Conservation (phyloP, 2,113 vertebrate genomes). For the Oryzias curvinotus region DNA sequence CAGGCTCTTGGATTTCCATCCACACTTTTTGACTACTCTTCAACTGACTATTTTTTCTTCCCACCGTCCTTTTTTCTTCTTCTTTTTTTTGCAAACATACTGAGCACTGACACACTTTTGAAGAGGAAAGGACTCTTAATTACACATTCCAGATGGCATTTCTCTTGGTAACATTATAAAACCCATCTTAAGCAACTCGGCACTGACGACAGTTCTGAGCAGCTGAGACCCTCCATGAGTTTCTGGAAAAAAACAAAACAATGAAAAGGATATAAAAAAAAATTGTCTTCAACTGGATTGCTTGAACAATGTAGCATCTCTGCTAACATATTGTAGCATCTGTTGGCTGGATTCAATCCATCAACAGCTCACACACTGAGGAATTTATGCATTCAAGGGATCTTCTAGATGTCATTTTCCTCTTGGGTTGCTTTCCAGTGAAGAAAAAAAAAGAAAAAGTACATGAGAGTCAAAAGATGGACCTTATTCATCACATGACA, state of each 20-base stretch:
- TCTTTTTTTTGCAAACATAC: conserved; percentile 52
- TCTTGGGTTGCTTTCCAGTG: conserved; percentile 53
- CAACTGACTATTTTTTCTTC: conserved; percentile 25
- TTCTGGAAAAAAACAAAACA: conserved; percentile 18
- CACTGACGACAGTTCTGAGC: conserved; percentile 50
- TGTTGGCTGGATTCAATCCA: conserved; percentile 74
- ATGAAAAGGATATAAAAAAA: conserved; percentile 7
- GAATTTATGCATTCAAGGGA: conserved; percentile 70
- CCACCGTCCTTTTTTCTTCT: conserved; percentile 21
- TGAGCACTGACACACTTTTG: conserved; percentile 71
- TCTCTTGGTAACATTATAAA: conserved; percentile 45
- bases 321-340: conserved; percentile 83
- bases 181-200: conserved; percentile 61
- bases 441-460: conserved; percentile 40
- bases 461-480: conserved; percentile 66
- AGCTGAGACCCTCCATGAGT: conserved; percentile 60
- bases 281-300: conserved; percentile 63
- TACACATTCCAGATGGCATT: conserved; percentile 76
- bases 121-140: conserved; percentile 68
- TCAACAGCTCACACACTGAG: conserved; percentile 60
- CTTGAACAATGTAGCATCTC: conserved; percentile 81
- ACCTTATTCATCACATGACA: conserved; percentile 34
- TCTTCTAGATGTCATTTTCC: conserved; percentile 70
- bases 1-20: conserved; percentile 77
- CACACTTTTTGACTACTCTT: conserved; percentile 58